Conservation (phyloP, 1,140 invertebrate genomes). For the Calephelis virginiensis region DNA sequence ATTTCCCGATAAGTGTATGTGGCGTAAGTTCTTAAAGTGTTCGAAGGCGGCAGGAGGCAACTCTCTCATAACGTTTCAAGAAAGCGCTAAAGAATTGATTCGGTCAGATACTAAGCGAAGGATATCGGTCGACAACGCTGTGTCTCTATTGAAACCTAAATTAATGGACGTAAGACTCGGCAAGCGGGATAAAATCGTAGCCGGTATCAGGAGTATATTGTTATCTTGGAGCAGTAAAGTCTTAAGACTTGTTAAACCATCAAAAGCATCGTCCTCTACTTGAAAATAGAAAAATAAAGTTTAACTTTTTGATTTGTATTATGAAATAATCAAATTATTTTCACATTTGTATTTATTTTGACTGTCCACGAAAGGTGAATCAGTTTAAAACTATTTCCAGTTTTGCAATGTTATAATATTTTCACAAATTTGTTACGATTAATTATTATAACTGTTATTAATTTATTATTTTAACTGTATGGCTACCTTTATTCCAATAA, state of each 20-base stretch:
- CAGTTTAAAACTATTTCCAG: too few relatives aligned
- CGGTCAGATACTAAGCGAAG: constrained; percentile 82
- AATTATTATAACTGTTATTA: too few relatives aligned
- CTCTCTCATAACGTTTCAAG: constrained; percentile 92
- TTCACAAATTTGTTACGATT: too few relatives aligned
- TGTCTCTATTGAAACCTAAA: constrained; percentile 92
- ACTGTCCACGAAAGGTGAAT: too few relatives aligned
- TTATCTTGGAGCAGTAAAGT: constrained; percentile 92
- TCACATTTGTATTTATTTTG: too few relatives aligned
- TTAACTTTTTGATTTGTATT: background rate
- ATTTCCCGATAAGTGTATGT: constrained; percentile 89
- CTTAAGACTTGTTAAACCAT: constrained; percentile 87
- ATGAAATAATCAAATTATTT: too few relatives aligned
- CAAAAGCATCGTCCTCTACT: constrained; percentile 92
- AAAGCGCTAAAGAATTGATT: constrained; percentile 83
- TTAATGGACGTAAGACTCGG: constrained; percentile 86
- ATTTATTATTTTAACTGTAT: too few relatives aligned
- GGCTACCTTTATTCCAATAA: too few relatives aligned
- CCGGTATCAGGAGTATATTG: constrained; percentile 90
- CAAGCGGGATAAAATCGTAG: constrained; percentile 86
- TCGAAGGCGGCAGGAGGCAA: constrained; percentile 88
- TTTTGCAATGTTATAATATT: too few relatives aligned
- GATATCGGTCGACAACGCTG: constrained; percentile 89
- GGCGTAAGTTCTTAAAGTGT: constrained; percentile 86
- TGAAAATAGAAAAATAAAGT: constrained; percentile 62